Base-by-base conservation (phyloP, 2,797 vertebrate species). In the Danio tinwini region DNA sequence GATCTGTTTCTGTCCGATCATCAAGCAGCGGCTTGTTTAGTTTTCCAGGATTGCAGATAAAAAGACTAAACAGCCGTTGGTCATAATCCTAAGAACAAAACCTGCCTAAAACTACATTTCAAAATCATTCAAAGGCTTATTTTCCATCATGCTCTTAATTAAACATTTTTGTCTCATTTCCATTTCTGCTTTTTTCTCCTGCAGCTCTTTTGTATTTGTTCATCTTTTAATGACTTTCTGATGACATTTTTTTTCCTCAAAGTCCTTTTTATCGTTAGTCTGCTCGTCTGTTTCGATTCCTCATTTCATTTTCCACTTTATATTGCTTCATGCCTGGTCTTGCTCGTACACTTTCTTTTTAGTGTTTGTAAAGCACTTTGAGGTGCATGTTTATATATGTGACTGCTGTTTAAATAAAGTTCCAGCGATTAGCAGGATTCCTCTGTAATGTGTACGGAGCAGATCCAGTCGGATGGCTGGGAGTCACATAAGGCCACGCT, bases 331-430 rank as follows among this genome's bases (percentile, higher is more conserved):
- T 78, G 76, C 70, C 65, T 50, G 55, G 56, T 78, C 76, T 61
- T 78, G 76, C 49, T 61, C 37, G 29, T 42, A 40, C 1, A 17
- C 65, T 61, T 78, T 59, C 64, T 59, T 69, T 78, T 61, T 69
- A 65, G 1, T 58, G 55, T 76, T 56, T 68, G 19, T 13, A 14
- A 67, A 68, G 63, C 42, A 59, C 29, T 37, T 49, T 5, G 44
- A 42, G 44, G 29, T 21, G 64, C 55, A n/a, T 61, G 65, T 70
- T 78, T 70, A 61, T 78, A 70, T 63, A 63, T 37, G 59, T 2
- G 39, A 44, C 37, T 72, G 67, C 68, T 55, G 47, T 79, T 71
- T 79, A 79, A 79, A 79, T 79, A 79, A 71, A 63, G 67, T 71
- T 29, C 39, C 45, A 61, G 55, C 6, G 14, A 63, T 71, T 63